A percentile compares a stretch with the other conserved stretches of the same genome.
Conservation (phyloP, 2,797 vertebrate genomes). For the Leuciscus waleckii region DNA sequence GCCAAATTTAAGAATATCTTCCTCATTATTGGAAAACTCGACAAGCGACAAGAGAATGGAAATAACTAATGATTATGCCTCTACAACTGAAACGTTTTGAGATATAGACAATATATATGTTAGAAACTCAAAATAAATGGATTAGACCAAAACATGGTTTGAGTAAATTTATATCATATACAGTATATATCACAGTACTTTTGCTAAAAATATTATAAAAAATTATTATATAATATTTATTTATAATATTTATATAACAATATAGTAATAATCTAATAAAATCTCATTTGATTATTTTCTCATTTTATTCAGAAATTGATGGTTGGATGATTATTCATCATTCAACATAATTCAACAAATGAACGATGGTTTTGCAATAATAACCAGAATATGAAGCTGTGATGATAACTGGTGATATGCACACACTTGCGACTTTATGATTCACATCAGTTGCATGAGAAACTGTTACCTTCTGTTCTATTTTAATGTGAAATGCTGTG, state of each 20-base stretch:
- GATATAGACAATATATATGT: background rate
- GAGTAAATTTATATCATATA: background rate
- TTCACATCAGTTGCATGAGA: background rate
- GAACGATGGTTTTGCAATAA: background rate
- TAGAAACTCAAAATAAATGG: background rate
- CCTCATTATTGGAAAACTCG: background rate
- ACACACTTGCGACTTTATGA: background rate
- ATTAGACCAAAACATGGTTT: background rate
- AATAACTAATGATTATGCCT: background rate
- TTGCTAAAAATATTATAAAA: background rate
- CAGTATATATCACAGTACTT: background rate
- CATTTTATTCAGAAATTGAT: background rate
- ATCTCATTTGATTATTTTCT: background rate
- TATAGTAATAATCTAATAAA: background rate
- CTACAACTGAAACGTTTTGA: background rate
- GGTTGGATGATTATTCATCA: background rate
- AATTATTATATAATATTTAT: background rate
- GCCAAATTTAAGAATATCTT: slow-evolving; percentile 17
- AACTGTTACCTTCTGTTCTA: slow-evolving; percentile 11
- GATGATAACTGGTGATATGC: background rate
- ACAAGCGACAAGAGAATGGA: background rate
- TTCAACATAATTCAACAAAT: background rate
- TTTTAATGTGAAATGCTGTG: slow-evolving; percentile 1
- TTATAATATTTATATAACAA: background rate
- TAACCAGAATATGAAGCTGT: background rate